phyloP scores from a whole-genome alignment of 1,140 invertebrate genomes.

The Trichoplusia ni region DNA sequence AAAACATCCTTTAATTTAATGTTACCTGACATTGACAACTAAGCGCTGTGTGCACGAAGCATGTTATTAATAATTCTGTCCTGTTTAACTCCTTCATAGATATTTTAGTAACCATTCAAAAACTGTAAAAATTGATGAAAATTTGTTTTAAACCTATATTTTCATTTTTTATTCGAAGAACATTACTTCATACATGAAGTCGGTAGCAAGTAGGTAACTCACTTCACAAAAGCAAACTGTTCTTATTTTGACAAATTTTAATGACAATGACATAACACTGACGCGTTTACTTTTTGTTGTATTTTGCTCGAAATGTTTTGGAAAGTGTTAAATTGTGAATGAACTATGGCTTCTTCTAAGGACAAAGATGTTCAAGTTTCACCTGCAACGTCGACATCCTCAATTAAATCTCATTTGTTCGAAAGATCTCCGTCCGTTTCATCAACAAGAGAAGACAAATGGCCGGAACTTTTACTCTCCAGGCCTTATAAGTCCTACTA shows the following conservation, averaged over 20 bases:
- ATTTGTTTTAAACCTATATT: too few relatives aligned
- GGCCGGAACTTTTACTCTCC: conserved; percentile 74
- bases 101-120: too few relatives aligned
- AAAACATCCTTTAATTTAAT: too few relatives aligned
- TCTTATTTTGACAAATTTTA: conserved; percentile 1
- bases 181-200: too few relatives aligned
- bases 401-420: conserved; percentile 57
- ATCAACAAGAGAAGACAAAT: conserved; percentile 70
- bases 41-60: too few relatives aligned
- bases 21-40: too few relatives aligned
- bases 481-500: conserved; percentile 69
- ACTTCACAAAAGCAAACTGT: conserved; percentile 23
- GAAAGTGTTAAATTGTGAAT: conserved; percentile 23
- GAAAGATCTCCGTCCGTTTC: conserved; percentile 69
- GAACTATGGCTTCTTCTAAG: conserved; percentile 63
- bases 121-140: too few relatives aligned
- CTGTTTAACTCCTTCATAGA: too few relatives aligned
- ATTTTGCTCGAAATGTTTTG: conserved; percentile 36
- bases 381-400: conserved; percentile 63
- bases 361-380: conserved; percentile 61
- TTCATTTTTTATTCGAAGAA: too few relatives aligned
- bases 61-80: too few relatives aligned
- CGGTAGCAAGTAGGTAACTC: too few relatives aligned
- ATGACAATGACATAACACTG: conserved; percentile 39
- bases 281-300: conserved; percentile 41